Conservation (phyloP, 2,113 vertebrate species). For the Myotis lucifugus region DNA sequence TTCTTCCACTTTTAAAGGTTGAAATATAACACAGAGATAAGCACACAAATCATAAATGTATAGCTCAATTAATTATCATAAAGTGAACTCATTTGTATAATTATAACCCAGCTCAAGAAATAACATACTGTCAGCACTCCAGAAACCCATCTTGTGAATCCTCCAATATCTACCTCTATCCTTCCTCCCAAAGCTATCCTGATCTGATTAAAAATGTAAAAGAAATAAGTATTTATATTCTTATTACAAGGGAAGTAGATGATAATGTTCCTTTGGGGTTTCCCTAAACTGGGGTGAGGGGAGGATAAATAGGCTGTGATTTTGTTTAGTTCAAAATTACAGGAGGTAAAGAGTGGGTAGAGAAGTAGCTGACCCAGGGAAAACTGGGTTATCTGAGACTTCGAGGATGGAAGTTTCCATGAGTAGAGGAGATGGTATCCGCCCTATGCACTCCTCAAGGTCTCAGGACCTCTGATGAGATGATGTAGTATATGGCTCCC, state of each 20-base stretch:
- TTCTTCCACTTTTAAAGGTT: not conserved
- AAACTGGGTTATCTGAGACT: not conserved
- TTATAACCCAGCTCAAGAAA: not conserved
- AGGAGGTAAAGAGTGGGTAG: not conserved
- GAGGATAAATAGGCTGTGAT: not conserved
- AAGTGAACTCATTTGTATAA: not conserved
- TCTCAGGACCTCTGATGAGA: not conserved
- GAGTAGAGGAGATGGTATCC: not conserved
- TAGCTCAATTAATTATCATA: not conserved
- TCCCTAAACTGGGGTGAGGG: not conserved
- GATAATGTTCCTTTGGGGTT: not conserved
- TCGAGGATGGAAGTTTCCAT: not conserved
- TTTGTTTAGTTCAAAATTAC: not conserved
- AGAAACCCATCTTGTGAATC: not conserved
- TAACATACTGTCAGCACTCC: not conserved
- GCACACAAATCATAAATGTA: not conserved
- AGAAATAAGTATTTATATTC: not conserved
- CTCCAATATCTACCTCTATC: not conserved
- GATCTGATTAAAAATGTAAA: not conserved
- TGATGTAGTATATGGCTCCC: not conserved
- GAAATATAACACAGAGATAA: not conserved
- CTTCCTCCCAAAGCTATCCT: not conserved
- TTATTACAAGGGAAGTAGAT: not conserved
- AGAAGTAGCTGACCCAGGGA: not conserved
- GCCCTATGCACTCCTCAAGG: not conserved